Evolutionary conservation across 2,113 vertebrate species (phyloP).

Genomic region (Corythornis vintsioides): DNA sequence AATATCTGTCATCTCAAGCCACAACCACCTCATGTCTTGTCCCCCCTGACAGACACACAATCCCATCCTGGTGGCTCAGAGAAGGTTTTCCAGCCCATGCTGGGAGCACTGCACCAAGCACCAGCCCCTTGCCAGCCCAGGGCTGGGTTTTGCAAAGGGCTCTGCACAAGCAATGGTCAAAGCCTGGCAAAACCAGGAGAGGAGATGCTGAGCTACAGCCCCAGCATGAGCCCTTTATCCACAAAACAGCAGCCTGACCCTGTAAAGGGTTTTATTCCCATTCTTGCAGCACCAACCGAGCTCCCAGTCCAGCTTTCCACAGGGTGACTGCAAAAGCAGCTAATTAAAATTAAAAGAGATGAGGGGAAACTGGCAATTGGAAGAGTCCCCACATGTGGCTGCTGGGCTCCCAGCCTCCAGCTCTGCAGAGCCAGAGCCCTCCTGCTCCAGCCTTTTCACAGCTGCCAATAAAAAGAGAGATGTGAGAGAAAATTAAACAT

Average conservation of each 20-base stretch:
- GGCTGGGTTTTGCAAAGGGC: neutral
- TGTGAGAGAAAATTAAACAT: conserved; percentile 51
- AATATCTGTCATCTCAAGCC: neutral
- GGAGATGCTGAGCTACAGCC: neutral
- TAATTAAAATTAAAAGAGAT: conserved; percentile 50
- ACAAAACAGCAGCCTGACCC: neutral
- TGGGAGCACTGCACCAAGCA: neutral
- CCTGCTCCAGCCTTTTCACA: neutral
- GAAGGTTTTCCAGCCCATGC: neutral
- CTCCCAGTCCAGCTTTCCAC: neutral
- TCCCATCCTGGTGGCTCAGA: rapidly evolving
- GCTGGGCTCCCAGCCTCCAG: neutral
- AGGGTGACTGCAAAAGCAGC: neutral
- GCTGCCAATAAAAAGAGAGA: conserved; percentile 30
- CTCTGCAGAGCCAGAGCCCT: neutral
- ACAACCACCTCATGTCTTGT: neutral
- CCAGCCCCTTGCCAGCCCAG: neutral
- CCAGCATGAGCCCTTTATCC: rapidly evolving
- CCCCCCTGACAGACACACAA: neutral
- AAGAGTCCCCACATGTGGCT: neutral
- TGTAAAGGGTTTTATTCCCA: neutral
- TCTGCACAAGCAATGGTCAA: rapidly evolving
- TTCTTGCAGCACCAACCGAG: neutral
- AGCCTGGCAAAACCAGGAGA: neutral
- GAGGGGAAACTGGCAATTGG: neutral